phyloP scores from a whole-genome alignment of 2,797 vertebrate species.

The Notolepis coatsorum region DNA sequence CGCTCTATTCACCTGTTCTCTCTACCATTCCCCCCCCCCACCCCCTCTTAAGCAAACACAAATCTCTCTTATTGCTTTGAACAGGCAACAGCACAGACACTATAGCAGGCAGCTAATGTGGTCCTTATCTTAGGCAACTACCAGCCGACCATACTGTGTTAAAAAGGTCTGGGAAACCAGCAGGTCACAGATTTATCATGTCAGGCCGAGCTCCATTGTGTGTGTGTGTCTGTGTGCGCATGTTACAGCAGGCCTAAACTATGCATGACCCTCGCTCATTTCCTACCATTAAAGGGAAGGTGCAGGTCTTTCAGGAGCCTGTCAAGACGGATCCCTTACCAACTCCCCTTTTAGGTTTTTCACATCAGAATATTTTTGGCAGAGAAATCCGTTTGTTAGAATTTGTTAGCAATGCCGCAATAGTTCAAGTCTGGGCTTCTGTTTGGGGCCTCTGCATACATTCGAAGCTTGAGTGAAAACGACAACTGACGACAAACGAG shows the following conservation, averaged over 20 bases:
- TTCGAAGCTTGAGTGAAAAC: constrained; percentile 32
- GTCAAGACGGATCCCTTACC: too few relatives aligned
- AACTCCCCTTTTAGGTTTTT: too few relatives aligned
- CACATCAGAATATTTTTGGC: too few relatives aligned
- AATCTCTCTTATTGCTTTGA: constrained; percentile 64
- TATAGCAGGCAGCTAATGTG: constrained; percentile 73
- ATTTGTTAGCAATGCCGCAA: not conserved
- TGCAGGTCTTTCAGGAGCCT: too few relatives aligned
- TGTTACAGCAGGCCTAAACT: constrained; percentile 69
- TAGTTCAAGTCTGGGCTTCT: constrained; percentile 5
- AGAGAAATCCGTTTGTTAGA: too few relatives aligned
- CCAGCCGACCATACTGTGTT: constrained; percentile 54
- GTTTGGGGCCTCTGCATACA: constrained; percentile 14
- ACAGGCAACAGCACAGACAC: constrained; percentile 65
- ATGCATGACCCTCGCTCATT: constrained; percentile 61
- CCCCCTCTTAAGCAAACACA: constrained; percentile 63
- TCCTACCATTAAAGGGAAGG: constrained; percentile 67
- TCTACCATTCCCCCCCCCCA: not conserved
- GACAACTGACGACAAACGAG: constrained; percentile 13
- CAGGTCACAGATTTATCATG: constrained; percentile 59
- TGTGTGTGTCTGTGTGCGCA: constrained; percentile 48
- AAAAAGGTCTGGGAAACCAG: constrained; percentile 44
- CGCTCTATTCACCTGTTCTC: constrained; percentile 46
- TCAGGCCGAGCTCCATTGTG: constrained; percentile 62
- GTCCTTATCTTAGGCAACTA: constrained; percentile 64